Base-by-base conservation (phyloP, 2,888 invertebrate species). In the Tillus elongatus region DNA sequence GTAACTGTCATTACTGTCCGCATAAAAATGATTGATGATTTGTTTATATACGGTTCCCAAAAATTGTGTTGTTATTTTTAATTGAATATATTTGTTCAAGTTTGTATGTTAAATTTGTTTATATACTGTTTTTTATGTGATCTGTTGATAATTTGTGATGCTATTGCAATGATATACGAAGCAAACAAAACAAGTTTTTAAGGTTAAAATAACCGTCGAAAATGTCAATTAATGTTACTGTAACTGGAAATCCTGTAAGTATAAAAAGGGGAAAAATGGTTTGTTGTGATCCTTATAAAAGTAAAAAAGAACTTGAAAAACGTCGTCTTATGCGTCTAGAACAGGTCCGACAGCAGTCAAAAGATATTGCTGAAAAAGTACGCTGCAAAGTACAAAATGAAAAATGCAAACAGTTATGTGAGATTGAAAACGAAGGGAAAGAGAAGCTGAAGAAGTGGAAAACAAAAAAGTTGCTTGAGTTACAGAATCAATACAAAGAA, bases 291-390 rank as follows among this genome's bases (percentile, higher is more conserved):
- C 56, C 69, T 3, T 70, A 74, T 46, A 60, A 64, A 37, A 58
- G 67, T 1, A 71, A 67, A 53, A 71, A 71, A 55, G 72, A 73
- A 49, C 71, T 72, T 45, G 69, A 73, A 39, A 70, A 70, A 48
- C 69, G 75, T 38, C 67, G 75, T 34, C 67, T 72, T 46, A 68
- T 75, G 55, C 71, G 79, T 45, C 55, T 78, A 39, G 69, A 75
- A 53, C 77, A 79, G 69, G 79, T 78, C 57, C 68, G 79, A 13
- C 72, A 75, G 45, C 74, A 77, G 50, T 75, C 77, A 0, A 78
- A 72, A 50, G 70, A 72, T 45, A 64, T 78, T 44, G 75, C 79
- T 1, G 69, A 69, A 28, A 58, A 63, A 44, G 56, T 75, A 39
- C 61, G 77, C 1, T 67, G 73, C 38, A 69, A 72, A 46, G 72